Conservation (phyloP, 2,888 invertebrate species). For the Norana najaformis region DNA sequence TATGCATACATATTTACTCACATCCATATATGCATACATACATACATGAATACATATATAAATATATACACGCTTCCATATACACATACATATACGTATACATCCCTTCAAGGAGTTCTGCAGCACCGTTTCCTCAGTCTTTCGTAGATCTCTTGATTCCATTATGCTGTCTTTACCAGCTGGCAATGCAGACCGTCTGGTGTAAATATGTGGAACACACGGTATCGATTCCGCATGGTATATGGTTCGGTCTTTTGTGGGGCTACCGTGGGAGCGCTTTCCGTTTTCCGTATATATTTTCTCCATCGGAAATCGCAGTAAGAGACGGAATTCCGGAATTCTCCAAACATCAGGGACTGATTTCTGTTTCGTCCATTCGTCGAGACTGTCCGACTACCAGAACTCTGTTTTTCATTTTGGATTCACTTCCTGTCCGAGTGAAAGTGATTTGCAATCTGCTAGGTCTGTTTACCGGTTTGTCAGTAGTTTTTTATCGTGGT, state of each 20-base stretch:
- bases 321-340: neutral
- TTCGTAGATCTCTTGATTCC: neutral
- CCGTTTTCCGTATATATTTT: neutral
- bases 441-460: neutral
- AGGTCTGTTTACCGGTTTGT: neutral
- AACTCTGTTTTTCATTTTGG: neutral
- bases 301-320: neutral
- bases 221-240: neutral
- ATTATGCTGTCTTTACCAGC: slow-evolving; percentile 5
- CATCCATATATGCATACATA: neutral
- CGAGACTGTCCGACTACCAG: neutral
- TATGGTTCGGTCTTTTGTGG: neutral
- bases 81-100: no score
- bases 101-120: neutral
- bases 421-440: neutral
- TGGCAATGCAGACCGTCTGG: neutral
- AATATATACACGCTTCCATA: no score
- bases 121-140: neutral
- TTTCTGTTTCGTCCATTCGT: neutral
- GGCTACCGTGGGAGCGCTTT: neutral
- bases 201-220: neutral
- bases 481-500: neutral
- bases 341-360: neutral
- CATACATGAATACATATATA: neutral
- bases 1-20: neutral